phyloP scores from a whole-genome alignment of 2,888 invertebrate species.

The Eurois occulta region DNA sequence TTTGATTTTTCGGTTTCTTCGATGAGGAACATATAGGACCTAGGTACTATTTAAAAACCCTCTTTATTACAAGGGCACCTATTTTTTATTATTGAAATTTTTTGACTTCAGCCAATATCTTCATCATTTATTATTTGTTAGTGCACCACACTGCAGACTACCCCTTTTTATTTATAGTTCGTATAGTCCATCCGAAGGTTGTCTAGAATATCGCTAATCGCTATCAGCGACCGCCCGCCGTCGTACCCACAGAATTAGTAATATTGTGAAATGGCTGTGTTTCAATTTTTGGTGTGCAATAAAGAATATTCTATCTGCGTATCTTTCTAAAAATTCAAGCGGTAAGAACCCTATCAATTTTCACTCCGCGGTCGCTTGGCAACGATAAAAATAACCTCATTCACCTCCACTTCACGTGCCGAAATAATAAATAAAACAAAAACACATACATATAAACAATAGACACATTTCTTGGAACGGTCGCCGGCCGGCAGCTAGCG shows the following conservation, averaged over 20 bases:
- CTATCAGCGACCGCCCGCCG: background rate
- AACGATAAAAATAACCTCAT: slow-evolving; percentile 39
- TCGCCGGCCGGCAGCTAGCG: slow-evolving; percentile 42
- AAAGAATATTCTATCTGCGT: background rate
- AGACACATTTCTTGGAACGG: slow-evolving; percentile 56
- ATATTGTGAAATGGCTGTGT: background rate
- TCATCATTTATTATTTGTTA: background rate
- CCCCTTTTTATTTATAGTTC: background rate
- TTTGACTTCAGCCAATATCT: background rate
- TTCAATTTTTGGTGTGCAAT: background rate
- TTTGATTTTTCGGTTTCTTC: background rate
- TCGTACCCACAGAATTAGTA: background rate
- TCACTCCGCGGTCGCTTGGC: background rate
- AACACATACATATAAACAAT: slow-evolving; percentile 51
- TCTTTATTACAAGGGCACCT: background rate
- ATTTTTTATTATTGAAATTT: too few species aligned
- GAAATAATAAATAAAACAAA: slow-evolving; percentile 62
- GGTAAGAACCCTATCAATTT: background rate
- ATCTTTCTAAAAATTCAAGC: background rate
- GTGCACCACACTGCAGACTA: background rate
- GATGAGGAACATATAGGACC: background rate
- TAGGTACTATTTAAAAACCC: background rate
- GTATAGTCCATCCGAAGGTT: background rate
- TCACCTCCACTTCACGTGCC: slow-evolving; percentile 48
- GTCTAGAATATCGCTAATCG: background rate